Base-by-base conservation (phyloP, 2,113 vertebrate genomes). In the Plotosus lineatus region DNA sequence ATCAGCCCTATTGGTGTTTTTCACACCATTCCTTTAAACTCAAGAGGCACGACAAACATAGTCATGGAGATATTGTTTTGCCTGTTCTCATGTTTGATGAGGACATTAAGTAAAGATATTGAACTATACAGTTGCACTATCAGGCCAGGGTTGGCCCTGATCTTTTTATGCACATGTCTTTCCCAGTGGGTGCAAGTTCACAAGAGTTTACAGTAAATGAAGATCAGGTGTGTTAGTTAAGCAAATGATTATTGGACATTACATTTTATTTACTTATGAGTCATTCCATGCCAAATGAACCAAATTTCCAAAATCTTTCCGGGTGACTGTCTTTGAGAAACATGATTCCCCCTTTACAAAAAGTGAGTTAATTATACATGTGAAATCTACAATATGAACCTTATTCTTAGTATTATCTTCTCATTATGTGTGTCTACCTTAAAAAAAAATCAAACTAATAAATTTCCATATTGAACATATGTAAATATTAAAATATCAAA, bases 111-210 rank as follows among this genome's bases (percentile, higher is more conserved):
- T 71, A 26, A 14, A 46, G 66, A 15, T 63, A 7, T 63, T 68
- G 21, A n/a, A 3, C 60, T 63, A 6, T 38, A 55, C 48, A 33
- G 17, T 7, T 51, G 6, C 17, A 3, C 33, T 56, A 50, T 53
- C 48, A 51, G 26, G 33, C 19, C 17, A 48, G 7, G 26, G 69
- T 33, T 28, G 11, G 56, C 63, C 17, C 56, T 55, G 63, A 69
- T 58, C 78, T 17, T 12, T 26, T 72, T 8, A 69, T 69, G 65
- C 46, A 75, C 8, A 10, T 53, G 26, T 10, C 11, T 2, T 31
- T n/a, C 23, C 44, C 26, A 51, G 55, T 63, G 44, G 55, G 68
- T 80, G 14, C 28, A 74, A 50, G 69, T 74, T 81, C 31, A 28
- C 7, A 40, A 48, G 23, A 4, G 14, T 21, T 79, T 4, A 79